Conservation (phyloP, 2,797 vertebrate species). For the Leontocebus nigricollis region DNA sequence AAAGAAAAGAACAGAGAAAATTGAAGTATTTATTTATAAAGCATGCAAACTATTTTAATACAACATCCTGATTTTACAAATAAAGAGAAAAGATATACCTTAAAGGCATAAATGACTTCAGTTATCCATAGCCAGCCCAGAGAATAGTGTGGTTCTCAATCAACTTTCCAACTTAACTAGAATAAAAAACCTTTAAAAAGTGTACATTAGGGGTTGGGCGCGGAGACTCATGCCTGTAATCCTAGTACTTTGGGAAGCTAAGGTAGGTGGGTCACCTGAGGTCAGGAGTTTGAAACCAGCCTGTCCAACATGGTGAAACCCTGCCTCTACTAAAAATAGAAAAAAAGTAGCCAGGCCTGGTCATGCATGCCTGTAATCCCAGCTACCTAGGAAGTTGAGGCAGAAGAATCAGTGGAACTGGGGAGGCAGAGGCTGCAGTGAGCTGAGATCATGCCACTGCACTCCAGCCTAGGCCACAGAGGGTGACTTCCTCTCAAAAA, state of each 20-base stretch:
- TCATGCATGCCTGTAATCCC: neutral
- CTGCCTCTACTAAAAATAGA: neutral
- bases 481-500: neutral
- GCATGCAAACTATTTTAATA: neutral
- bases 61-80: neutral
- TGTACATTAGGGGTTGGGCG: neutral
- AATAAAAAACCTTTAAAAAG: neutral
- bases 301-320: neutral
- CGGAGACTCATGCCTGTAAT: neutral
- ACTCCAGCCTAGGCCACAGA: neutral
- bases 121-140: neutral
- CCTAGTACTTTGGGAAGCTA: neutral
- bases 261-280: neutral
- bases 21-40: neutral
- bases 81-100: neutral
- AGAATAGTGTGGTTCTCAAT: neutral
- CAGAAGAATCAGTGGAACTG: neutral
- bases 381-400: neutral
- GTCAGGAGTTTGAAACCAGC: neutral
- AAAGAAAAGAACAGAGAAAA: neutral
- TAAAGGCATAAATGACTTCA: neutral
- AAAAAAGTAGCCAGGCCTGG: neutral
- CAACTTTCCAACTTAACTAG: neutral
- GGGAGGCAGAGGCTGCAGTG: neutral
- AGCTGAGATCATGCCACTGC: neutral